Evolutionary conservation across 1,140 invertebrate genomes (phyloP), one percentile per base, ranked within the genome.

Genomic region (Procambarus virginalis): DNA sequence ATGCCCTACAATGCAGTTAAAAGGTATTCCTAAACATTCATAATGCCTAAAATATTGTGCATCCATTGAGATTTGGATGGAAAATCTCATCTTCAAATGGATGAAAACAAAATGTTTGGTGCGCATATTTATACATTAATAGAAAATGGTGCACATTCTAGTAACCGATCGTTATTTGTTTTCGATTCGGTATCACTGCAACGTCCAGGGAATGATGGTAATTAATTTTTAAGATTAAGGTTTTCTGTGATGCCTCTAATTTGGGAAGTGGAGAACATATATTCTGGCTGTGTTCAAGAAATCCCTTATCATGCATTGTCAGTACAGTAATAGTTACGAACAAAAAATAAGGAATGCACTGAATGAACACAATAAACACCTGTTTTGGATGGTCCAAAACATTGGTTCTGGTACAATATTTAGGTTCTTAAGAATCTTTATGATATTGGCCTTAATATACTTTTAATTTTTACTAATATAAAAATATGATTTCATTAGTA

Each of bases 191-290:
- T 89, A 75, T 82, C 68, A 84, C 88, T 89, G 88, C 88, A 89
- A 89, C 88, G 88, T 89, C 88, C 88, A 89, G 88, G 88, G 88
- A 89, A 89, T 77, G 88, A 89, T 89, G 88, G 88, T 89, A 89
- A 89, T 89, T 89, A 84, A 84, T 89, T 89, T 84, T 84, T 84
- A 89, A 89, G 81, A 89, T 89, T 89, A 89, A 89, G 88, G 76
- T 89, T 89, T 89, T 89, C 88, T 89, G 88, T 89, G 88, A 89
- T 89, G 88, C 81, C 88, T 89, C 82, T 84, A 46, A 84, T 84
- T 84, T 89, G 45, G 78, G 60, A 78, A 87, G 86, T 81, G 77
- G 77, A 87, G 86, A 87, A 78, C 77, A 80, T 80, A 87, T 80
- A 87, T 22, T 55, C 64, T 70, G 80, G 80, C 20, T 64, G 84